phyloP scores from a whole-genome alignment of 1,140 invertebrate genomes.

The Leptoteleia sp. region DNA sequence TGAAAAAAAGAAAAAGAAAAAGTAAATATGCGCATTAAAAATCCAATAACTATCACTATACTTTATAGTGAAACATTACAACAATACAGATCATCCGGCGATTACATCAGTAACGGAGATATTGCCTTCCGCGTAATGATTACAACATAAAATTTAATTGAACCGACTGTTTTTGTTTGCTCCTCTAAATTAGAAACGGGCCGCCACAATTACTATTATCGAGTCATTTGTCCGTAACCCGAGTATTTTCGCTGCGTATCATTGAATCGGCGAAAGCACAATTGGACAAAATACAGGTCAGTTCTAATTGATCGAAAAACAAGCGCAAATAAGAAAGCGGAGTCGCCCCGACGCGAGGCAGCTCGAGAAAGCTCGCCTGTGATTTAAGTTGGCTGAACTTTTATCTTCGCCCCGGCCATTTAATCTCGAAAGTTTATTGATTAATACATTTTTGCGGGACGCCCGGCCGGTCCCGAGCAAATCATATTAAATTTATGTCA shows the following conservation, averaged over 20 bases:
- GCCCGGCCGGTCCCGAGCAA: neutral
- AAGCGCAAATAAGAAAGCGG: slow-evolving; percentile 32
- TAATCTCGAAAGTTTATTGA: slow-evolving; percentile 31
- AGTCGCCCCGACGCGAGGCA: neutral
- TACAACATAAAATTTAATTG: too few species aligned
- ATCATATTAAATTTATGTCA: neutral
- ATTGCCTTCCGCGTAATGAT: too few species aligned
- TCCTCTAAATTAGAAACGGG: too few species aligned
- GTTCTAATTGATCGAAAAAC: slow-evolving; percentile 25
- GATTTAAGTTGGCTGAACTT: slow-evolving; percentile 44
- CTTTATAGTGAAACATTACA: too few species aligned
- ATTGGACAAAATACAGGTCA: slow-evolving; percentile 5
- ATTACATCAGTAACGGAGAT: too few species aligned
- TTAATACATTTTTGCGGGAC: slow-evolving; percentile 23
- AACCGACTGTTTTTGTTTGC: too few species aligned
- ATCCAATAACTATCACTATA: too few species aligned
- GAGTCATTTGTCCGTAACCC: slow-evolving; percentile 10
- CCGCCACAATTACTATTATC: too few species aligned
- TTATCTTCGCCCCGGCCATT: slow-evolving; percentile 9
- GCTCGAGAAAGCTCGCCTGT: slow-evolving; percentile 20
- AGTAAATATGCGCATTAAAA: too few species aligned
- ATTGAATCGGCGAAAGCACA: neutral
- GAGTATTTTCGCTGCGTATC: slow-evolving; percentile 7
- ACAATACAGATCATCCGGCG: too few species aligned
- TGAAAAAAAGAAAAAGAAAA: too few species aligned